phyloP scores from a whole-genome alignment of 2,113 vertebrate species.

The Zosterops pallidus region DNA sequence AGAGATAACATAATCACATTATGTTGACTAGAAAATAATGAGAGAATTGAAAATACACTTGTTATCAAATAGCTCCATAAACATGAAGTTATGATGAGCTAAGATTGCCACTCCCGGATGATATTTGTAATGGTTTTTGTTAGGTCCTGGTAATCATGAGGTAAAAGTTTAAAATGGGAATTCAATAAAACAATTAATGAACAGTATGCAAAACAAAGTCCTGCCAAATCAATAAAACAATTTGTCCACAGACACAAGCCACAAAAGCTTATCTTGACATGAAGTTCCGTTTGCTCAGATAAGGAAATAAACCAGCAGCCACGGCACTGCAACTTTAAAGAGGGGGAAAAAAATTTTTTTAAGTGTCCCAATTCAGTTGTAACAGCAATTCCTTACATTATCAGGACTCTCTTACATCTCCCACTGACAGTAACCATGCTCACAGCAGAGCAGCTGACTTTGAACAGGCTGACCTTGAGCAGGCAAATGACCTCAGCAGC shows the following conservation, averaged over 20 bases:
- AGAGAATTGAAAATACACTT: background rate
- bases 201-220: background rate
- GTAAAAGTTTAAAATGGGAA: background rate
- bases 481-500: conserved; percentile 80
- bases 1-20: accelerated
- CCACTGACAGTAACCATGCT: conserved; percentile 67
- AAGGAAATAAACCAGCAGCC: background rate
- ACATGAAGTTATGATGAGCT: background rate
- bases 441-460: conserved; percentile 79
- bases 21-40: background rate
- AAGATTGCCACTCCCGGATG: background rate
- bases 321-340: conserved; percentile 13
- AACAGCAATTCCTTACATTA: conserved; percentile 58
- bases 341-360: background rate
- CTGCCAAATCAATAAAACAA: background rate
- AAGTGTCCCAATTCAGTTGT: conserved; percentile 37
- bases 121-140: background rate
- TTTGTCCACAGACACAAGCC: background rate
- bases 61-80: background rate
- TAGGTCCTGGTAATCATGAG: background rate
- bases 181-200: background rate
- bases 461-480: conserved; percentile 91
- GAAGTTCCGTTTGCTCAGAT: background rate
- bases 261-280: conserved; percentile 24
- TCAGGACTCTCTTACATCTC: conserved; percentile 17